These are phyloP conservation scores for Micropoecilia bifurca DNA, from an alignment of 2,797 vertebrate genomes.

Conservation along the genomic window DNA sequence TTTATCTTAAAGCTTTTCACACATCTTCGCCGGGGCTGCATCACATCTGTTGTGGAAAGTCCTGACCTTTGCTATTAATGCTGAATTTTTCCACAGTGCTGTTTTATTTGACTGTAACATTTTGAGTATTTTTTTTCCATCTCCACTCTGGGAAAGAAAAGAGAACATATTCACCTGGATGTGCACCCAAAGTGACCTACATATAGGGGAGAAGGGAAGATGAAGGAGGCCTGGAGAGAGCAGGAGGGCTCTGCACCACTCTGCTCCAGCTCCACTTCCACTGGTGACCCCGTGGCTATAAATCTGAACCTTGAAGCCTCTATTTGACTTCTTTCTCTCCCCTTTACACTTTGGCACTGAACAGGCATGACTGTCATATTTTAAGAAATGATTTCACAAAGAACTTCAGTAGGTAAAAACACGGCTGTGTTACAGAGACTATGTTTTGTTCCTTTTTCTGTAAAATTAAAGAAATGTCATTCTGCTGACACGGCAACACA, in stretches of 20 bases:
- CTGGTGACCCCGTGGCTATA: conserved; percentile 70
- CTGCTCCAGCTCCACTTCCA: conserved; percentile 75
- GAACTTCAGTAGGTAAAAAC: conserved; percentile 34
- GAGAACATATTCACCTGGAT: conserved; percentile 46
- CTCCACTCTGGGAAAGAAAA: conserved; percentile 23
- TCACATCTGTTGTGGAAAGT: background rate
- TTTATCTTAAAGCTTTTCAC: background rate
- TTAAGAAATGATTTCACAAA: conserved; percentile 37
- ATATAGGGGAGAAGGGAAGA: conserved; percentile 56
- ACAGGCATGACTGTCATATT: conserved; percentile 36
- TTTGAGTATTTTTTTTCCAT: conserved; percentile 43
- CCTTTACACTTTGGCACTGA: conserved; percentile 7
- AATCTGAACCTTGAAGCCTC: conserved; percentile 62
- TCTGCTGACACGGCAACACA: conserved; percentile 8
- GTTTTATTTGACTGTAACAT: conserved; percentile 14
- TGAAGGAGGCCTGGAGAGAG: conserved; percentile 53
- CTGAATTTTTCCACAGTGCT: conserved; percentile 24
- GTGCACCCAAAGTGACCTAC: conserved; percentile 64
- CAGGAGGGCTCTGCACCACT: conserved; percentile 71
- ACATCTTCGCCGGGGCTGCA: background rate
- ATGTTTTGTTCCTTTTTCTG: conserved; percentile 11
- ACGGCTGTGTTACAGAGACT: conserved; percentile 43
- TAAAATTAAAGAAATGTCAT: conserved; percentile 33
- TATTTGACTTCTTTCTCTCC: conserved; percentile 21
- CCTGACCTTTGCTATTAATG: conserved; percentile 45